Base-by-base conservation (phyloP, 1,140 invertebrate genomes). In the Drosophila tristis region DNA sequence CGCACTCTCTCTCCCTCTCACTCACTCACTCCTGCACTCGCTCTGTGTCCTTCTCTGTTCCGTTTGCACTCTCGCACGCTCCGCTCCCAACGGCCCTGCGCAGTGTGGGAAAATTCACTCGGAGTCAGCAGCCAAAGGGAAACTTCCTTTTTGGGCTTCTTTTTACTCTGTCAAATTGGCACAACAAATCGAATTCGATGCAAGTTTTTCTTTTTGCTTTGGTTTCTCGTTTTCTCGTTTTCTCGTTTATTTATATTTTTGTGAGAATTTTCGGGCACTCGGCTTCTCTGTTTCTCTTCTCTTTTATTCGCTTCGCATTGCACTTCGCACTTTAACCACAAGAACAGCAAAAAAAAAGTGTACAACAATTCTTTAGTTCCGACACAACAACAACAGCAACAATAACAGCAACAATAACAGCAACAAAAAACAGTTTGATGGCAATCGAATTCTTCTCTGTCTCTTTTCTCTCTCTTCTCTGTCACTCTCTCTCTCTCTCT, bases 131-230 rank as follows among this genome's bases (percentile, higher is more conserved):
- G 44, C 61, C 55, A 48, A 50, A 44, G 45, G 39, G 29, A 51
- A 76, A 67, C 16, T 57, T 54, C 25, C 13, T 25, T 15, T 56
- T 35, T 4, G 23, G 23, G 56, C 2, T 48, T 65, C 51, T 26
- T 26, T 51, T 15, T 20, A 20, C 31, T 35, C 47, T 68, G 45
- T 65, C 35, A 60, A 67, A 23, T 56, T 66, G 73, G 44, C 79
- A 78, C 74, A 72, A 81, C 58, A 81, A 81, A 77, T 68, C 31
- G 58, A 76, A 59, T 42, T 20, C 26, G 23, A 65, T 74, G 20
- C 55, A 49, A 39, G 50, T 44, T 77, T 51, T 23, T 47, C 35
- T 25, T 15, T 20, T 15, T 51, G 23, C 44, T 43, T 25, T 15
- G 43, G 23, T 47, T 43, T 39, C 74, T 62, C 48, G 23, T 51